These are phyloP conservation scores for Ranitomeya variabilis DNA, from an alignment of 2,113 vertebrate genomes.

Conservation along the genomic window DNA sequence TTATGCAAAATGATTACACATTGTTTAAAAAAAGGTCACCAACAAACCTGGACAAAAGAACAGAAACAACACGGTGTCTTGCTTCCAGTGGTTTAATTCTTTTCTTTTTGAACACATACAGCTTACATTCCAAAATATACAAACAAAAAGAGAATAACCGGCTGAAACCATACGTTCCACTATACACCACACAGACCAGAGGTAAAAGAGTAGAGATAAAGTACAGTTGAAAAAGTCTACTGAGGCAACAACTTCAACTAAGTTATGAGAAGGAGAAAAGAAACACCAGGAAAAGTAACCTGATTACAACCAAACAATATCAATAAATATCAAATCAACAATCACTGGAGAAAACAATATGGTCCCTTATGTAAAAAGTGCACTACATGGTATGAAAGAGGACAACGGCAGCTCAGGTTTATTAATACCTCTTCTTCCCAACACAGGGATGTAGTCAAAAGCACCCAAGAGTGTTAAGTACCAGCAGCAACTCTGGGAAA, in stretches of 20 bases:
- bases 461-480: conserved; percentile 2
- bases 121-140: conserved; percentile 59
- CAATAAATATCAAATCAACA: conserved; percentile 48
- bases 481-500: conserved; percentile 31
- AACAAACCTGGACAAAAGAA: neutral
- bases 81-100: conserved; percentile 55
- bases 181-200: conserved; percentile 53
- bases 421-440: conserved; percentile 42
- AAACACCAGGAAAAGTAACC: conserved; percentile 6
- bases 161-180: conserved; percentile 56
- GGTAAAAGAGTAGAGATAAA: conserved; percentile 43
- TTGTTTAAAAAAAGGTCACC: neutral
- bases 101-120: conserved; percentile 50
- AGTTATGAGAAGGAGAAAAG: neutral
- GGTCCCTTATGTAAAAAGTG: conserved; percentile 49
- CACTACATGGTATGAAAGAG: conserved; percentile 42
- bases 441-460: conserved; percentile 10
- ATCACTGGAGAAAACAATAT: conserved; percentile 50
- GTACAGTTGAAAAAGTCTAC: conserved; percentile 28
- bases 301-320: conserved; percentile 45
- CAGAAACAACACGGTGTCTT: neutral
- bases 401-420: conserved; percentile 47
- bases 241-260: conserved; percentile 26
- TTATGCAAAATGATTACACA: too few species aligned
- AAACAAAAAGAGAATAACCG: conserved; percentile 52